Evolutionary conservation across 2,113 vertebrate genomes (phyloP).

Genomic region (Corythornis vintsioides): DNA sequence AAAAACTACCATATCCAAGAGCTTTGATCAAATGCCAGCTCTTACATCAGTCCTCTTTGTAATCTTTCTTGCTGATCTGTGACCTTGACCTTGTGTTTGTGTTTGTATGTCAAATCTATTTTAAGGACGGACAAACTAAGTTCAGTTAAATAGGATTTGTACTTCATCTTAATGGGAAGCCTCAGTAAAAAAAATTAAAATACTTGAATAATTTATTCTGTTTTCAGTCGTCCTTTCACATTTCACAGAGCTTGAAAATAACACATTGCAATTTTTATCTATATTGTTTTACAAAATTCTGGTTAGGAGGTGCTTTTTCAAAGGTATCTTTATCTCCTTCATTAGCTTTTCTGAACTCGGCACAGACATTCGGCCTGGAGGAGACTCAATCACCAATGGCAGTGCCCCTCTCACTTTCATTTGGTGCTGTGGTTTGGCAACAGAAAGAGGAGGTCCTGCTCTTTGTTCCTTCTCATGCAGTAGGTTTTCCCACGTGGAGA

Average conservation of each 20-base stretch:
- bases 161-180: background rate
- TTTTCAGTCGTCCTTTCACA: background rate
- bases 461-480: background rate
- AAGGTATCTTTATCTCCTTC: background rate
- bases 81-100: constrained; percentile 91
- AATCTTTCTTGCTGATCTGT: constrained; percentile 81
- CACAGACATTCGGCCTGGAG: background rate
- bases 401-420: background rate
- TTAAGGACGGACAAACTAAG: constrained; percentile 58
- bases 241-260: background rate
- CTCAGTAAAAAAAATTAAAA: background rate
- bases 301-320: background rate
- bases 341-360: background rate
- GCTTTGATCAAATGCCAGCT: constrained; percentile 92
- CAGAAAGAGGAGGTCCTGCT: background rate
- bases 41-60: constrained; percentile 84
- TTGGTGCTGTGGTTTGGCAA: accelerated
- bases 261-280: background rate
- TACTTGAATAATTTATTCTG: background rate
- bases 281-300: background rate
- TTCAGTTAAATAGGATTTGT: constrained; percentile 68
- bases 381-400: background rate
- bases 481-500: accelerated
- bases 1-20: constrained; percentile 61
- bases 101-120: constrained; percentile 78